Base-by-base conservation (phyloP, 2,113 vertebrate species). In the Edolisoma coerulescens region DNA sequence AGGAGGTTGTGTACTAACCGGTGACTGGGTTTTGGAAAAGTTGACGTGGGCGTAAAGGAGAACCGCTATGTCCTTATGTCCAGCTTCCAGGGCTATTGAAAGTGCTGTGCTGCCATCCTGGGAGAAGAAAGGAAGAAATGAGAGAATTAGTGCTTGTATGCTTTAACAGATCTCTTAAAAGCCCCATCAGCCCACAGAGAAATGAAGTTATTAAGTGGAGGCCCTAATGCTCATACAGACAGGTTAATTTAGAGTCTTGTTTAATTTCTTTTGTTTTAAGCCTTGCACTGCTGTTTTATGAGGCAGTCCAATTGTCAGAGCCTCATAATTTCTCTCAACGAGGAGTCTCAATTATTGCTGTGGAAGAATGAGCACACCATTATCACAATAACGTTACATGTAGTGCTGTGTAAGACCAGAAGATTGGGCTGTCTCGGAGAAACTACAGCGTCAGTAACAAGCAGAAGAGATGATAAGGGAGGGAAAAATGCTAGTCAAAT, bases 11-110 rank as follows among this genome's bases (percentile, higher is more conserved):
- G 13, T 71, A 98, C 99, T 96, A 92, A 99, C 99, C 83, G 99
- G 99, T 57, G 99, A 99, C 87, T 98, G 99, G 32, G 99, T 98
- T 98, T 99, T 99, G 85, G 99, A 99, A 84, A 99, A 99, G 98
- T 99, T 99, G 80, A 99, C 98, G 1, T 99, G 99, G 23, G 99
- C 99, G 3, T 99, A 99, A 28, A 99, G 99, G 92, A 99, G 97
- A 96, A 99, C 98, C 0, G 99, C 99, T 45, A 99, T 99, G 97
- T 99, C 99, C 92, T 99, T 99, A 97, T 99, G 99, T 96, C 99
- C 99, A 1, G 99, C 99, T 94, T 99, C 99, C 98, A 99, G 98
- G 96, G 99, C 99, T 84, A 99, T 99, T 16, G 99, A 99, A 97
- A 99, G 98, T 16, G 99, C 99, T 8, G 98, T 99, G 80, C 99